Base-by-base conservation (phyloP, 2,888 invertebrate species). In the Metacarcinus magister region DNA sequence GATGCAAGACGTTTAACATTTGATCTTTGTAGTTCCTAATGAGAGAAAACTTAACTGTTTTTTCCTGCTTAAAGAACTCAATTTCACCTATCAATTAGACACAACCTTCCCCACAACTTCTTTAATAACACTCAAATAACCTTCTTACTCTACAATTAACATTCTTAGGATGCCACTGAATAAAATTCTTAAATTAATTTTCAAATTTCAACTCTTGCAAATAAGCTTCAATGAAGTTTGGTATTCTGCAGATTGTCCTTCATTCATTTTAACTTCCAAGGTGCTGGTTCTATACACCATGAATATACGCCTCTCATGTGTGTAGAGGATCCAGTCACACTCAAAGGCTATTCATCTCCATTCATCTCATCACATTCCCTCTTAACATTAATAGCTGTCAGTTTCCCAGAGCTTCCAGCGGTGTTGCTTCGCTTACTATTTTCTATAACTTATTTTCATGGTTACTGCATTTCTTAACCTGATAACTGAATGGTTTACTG, bases 41-140 rank as follows among this genome's bases (percentile, higher is more conserved):
- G 39, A 39, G 39, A 54, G 10, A 54, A 13, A 2, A 16, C 13
- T 54, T 54, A 16, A 54, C 39, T 54, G 54, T 10, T 54, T 54
- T 10, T 54, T 54, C 16, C 19, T 13, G 54, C 54, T 54, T 54
- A 54, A 13, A 54, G 16, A 54, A 67, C 67, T 67, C 67, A 67
- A 67, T 8, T 67, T n/a, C 67, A n/a, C n/a, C 4, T n/a, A 67
- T n/a, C 67, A 23, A 67, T n/a, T 13, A n/a, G n/a, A 67, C 4
- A 67, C 16, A 67, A 67, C 67, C n/a, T n/a, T 8, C n/a, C n/a
- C 0, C 67, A 16, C 16, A 67, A 67, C 67, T n/a, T 67, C n/a
- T n/a, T 67, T 67, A 67, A n/a, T 67, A 67, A 67, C 67, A 67
- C n/a, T n/a, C 67, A 67, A 67, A 7, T n/a, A n/a, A 67, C 67